A percentile compares a stretch with the other conserved stretches of the same genome.
These are phyloP conservation scores for Aethes cnicana DNA, from an alignment of 2,888 invertebrate genomes.

Conservation along the genomic window DNA sequence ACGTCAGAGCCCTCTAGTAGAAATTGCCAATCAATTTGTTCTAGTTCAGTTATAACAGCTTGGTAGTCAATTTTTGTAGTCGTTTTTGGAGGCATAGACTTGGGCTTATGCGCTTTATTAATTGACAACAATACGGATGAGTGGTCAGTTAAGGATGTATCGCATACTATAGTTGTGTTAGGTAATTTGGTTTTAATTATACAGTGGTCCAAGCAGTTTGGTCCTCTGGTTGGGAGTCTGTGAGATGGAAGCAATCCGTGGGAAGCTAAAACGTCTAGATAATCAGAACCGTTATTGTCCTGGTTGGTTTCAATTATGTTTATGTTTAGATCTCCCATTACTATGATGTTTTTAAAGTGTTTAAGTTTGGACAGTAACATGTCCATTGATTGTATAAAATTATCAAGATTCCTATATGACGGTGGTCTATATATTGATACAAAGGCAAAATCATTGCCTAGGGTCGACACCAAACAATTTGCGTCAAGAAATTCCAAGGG, in stretches of 20 bases:
- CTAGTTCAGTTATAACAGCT: neutral
- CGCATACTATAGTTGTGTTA: neutral
- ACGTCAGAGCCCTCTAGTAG: neutral
- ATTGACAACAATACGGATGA: neutral
- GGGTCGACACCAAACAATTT: neutral
- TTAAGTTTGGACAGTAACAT: neutral
- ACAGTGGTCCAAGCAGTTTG: constrained; percentile 8
- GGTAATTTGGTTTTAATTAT: neutral
- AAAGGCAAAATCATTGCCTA: constrained; percentile 1
- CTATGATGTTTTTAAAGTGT: neutral
- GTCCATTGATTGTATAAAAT: neutral
- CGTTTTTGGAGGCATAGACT: neutral
- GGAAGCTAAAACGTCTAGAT: neutral
- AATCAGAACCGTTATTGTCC: neutral
- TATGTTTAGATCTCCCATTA: constrained; percentile 7
- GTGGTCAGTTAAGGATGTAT: neutral
- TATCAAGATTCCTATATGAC: neutral
- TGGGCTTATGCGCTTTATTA: neutral
- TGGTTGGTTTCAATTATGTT: neutral
- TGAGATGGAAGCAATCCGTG: constrained; percentile 7
- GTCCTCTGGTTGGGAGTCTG: neutral
- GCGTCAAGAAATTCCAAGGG: neutral
- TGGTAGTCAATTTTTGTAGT: neutral
- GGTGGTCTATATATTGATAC: constrained; percentile 3
- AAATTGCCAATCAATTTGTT: neutral